Evolutionary conservation across 1,140 invertebrate genomes (phyloP).

Genomic region (Neotoxoptera formosana): DNA sequence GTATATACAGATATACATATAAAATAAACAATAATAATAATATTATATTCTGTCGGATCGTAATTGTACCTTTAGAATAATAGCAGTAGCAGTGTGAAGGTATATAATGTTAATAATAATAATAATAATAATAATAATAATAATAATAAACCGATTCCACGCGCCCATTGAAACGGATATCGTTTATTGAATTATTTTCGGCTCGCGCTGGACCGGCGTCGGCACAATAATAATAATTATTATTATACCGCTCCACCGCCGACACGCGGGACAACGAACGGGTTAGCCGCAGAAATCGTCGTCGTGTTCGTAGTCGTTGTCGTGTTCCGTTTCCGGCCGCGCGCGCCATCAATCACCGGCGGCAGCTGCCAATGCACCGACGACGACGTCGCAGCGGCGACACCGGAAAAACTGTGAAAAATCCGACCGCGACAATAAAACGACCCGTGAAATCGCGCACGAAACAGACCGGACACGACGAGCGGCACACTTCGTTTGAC

Average conservation of each 20-base stretch:
- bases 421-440: background rate
- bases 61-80: background rate
- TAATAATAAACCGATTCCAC: background rate
- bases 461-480: conserved; percentile 41
- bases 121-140: background rate
- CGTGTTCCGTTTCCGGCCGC: background rate
- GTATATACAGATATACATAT: background rate
- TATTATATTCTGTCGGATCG: background rate
- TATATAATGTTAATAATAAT: background rate
- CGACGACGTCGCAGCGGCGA: background rate
- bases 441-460: conserved; percentile 35
- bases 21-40: background rate
- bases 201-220: background rate
- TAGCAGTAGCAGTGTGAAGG: background rate
- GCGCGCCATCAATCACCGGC: conserved; percentile 10
- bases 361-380: background rate
- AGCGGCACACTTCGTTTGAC: conserved; percentile 38
- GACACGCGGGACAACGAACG: background rate
- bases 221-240: background rate
- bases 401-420: conserved; percentile 51
- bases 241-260: background rate
- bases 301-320: background rate
- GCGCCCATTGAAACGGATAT: background rate
- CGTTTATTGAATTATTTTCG: conserved; percentile 43
- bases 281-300: background rate